Base-by-base conservation (phyloP, 2,113 vertebrate species). In the Ammodytes dubius region DNA sequence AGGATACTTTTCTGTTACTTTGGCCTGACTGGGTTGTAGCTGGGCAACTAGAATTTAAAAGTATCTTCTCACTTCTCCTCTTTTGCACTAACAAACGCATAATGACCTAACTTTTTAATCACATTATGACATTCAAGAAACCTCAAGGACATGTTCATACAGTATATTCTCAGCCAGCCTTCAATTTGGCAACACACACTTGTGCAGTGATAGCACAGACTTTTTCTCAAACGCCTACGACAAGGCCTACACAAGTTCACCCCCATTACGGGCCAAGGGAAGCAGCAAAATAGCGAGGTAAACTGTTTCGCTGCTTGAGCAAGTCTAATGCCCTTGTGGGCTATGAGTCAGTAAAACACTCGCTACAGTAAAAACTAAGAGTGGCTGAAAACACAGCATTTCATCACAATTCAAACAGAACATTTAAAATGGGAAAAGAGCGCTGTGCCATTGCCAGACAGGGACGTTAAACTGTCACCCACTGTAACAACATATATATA, bases 221-320 rank as follows among this genome's bases (percentile, higher is more conserved):
- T 73, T 74, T 71, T 54, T 27, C 27, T 1, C 19, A 60, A 70
- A 80, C 73, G 42, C 77, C 77, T 69, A 71, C 85, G 0, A 74
- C 13, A 8, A 40, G 13, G 73, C 81, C 77, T 69, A 84, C 74
- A 7, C 68, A 39, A 54, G 68, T 84, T 85, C 75, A 77, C 65
- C 65, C 57, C 45, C 64, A n/a, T 40, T 15, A 71, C 5, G 50
- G 50, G 72, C 60, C 63, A 11, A 76, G 46, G 75, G 70, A 61
- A 67, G 52, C 9, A 49, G 47, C 11, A 0, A 69, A 79, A 84
- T 1, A 72, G 47, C 14, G 1, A 60, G 59, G 47, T 56, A 66
- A 74, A 49, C 50, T 9, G 57, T 42, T 59, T 12, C 57, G 27
- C 71, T 69, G 46, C 47, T 43, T 60, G 72, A 82, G 59, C 79